phyloP scores from a whole-genome alignment of 2,888 invertebrate genomes.

The Hirudinaria manillensis region DNA sequence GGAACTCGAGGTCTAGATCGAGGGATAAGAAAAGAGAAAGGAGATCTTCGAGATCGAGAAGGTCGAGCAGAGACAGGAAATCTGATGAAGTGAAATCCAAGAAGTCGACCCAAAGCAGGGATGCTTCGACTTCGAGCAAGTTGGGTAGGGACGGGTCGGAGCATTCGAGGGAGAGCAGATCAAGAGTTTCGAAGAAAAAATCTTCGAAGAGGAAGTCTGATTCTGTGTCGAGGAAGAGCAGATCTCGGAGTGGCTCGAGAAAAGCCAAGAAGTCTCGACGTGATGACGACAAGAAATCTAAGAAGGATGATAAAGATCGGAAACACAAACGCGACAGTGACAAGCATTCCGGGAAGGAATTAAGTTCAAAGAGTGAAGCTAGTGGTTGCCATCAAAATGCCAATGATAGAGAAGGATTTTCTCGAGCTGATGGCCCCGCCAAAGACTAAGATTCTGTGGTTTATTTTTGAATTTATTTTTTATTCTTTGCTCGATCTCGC shows the following conservation, averaged over 20 bases:
- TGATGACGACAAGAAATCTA: slow-evolving; percentile 2
- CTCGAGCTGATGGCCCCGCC: no score
- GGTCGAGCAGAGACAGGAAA: slow-evolving; percentile 13
- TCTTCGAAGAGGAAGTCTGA: slow-evolving; percentile 3
- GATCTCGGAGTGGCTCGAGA: not conserved
- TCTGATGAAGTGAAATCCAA: not conserved
- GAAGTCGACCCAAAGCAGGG: not conserved
- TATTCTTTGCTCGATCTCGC: no score
- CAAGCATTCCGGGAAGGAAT: not conserved
- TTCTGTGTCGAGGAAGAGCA: not conserved
- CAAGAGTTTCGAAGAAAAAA: slow-evolving; percentile 15
- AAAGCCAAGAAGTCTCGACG: slow-evolving; percentile 15
- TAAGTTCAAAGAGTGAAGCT: not conserved
- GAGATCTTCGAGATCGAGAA: slow-evolving; percentile 28
- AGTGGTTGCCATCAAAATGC: no score
- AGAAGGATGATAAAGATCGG: not conserved
- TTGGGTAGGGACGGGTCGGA: not conserved
- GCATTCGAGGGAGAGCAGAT: slow-evolving; percentile 1
- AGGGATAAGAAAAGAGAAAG: slow-evolving; percentile 13
- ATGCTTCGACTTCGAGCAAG: slow-evolving; percentile 5
- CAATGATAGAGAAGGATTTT: no score
- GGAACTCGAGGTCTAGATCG: slow-evolving; percentile 32
- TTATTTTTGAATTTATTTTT: no score
- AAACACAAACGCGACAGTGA: slow-evolving; percentile 1
- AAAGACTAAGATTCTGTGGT: no score